Evolutionary conservation across 2,888 invertebrate species (phyloP).

Genomic region (Hypolimnas misippus): DNA sequence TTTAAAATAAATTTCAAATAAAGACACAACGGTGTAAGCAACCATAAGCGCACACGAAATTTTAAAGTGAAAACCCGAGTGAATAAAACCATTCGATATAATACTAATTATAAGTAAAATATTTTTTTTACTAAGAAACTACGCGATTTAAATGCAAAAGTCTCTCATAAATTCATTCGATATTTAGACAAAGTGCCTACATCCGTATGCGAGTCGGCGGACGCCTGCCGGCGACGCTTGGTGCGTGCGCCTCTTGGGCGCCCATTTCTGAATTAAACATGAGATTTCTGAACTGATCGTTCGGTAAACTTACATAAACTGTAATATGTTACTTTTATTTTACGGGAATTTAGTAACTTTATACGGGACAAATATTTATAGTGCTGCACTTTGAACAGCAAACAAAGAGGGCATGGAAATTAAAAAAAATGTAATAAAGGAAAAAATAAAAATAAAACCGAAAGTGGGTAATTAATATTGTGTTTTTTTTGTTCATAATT

Average conservation of each 20-base stretch:
- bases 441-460: too few species aligned
- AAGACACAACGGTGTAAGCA: too few species aligned
- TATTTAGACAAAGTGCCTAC: conserved; percentile 32
- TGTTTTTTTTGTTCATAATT: too few species aligned
- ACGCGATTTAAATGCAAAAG: not conserved
- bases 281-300: conserved; percentile 52
- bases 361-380: conserved; percentile 14
- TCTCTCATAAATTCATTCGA: conserved; percentile 19
- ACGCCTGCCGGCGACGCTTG: conserved; percentile 43
- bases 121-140: too few species aligned
- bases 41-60: too few species aligned
- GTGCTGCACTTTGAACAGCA: not conserved
- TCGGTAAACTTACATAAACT: conserved; percentile 37
- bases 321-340: conserved; percentile 24
- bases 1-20: too few species aligned
- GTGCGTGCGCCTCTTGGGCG: conserved; percentile 41
- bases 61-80: too few species aligned
- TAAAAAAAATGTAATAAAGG: too few species aligned
- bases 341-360: conserved; percentile 3
- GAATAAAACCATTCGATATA: too few species aligned
- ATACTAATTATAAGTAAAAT: too few species aligned
- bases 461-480: too few species aligned
- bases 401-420: too few species aligned
- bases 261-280: conserved; percentile 52
- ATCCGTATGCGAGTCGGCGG: conserved; percentile 50